Percentiles rank a stretch among this genome's conserved stretches.
Evolutionary conservation across 1,140 invertebrate species (phyloP).

Genomic region (Lineus longissimus): DNA sequence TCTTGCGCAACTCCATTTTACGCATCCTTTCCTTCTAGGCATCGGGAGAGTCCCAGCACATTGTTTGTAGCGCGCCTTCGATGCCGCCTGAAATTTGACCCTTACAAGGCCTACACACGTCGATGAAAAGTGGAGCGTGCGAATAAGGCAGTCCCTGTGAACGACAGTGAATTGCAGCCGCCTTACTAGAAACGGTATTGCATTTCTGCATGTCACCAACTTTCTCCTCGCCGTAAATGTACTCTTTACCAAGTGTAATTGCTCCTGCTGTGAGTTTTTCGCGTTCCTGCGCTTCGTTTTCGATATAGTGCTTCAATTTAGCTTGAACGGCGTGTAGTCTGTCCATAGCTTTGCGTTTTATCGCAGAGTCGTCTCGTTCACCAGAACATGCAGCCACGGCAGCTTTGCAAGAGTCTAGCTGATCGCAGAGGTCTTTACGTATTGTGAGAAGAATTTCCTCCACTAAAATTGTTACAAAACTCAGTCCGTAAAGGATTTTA

Average conservation of each 20-base stretch:
- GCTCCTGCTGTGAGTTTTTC: conserved; percentile 2
- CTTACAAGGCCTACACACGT: conserved; percentile 3
- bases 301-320: conserved; percentile 3
- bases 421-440: conserved; percentile 3
- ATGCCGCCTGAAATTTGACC: conserved; percentile 2
- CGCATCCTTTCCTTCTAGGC: conserved; percentile 1
- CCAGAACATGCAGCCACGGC: not conserved
- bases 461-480: not conserved
- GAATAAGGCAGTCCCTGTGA: conserved; percentile 4
- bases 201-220: conserved; percentile 5
- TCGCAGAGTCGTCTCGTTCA: conserved; percentile 6
- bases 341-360: not conserved
- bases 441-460: not conserved
- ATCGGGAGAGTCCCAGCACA: conserved; percentile 4
- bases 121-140: not conserved
- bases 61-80: conserved; percentile 8
- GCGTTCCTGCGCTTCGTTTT: conserved; percentile 1
- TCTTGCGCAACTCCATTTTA: not conserved
- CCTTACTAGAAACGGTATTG: conserved; percentile 4
- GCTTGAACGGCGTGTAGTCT: not conserved
- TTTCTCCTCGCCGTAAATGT: conserved; percentile 8
- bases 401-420: not conserved
- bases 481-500: not conserved
- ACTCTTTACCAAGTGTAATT: conserved; percentile 2
- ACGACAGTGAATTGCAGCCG: conserved; percentile 2